Base-by-base conservation (phyloP, 2,797 vertebrate genomes). In the Anolis apletophallus region DNA sequence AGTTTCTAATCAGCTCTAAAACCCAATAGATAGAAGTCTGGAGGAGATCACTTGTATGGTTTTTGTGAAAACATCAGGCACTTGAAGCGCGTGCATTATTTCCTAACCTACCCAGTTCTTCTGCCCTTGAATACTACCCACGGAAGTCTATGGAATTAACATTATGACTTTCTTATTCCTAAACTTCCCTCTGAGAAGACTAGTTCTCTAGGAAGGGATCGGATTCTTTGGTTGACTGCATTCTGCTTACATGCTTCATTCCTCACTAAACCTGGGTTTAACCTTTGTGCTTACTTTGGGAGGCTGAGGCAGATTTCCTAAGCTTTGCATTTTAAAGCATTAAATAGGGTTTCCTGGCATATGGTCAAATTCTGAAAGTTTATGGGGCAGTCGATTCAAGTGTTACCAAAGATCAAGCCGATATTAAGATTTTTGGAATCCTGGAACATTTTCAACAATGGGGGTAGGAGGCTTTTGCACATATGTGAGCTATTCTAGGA, bases 291-390 rank as follows among this genome's bases (percentile, higher is more conserved):
- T 77, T 88, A 85, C 23, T 50, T 74, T 29, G 5, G n/a, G 5
- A 83, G 75, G 67, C 9, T 83, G 23, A 9, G 10, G 6, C 14
- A 52, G 57, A 64, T 57, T 90, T 34, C 69, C 73, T 68, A 21
- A 16, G 0, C n/a, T 54, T 80, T 83, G 55, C 46, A 52, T 88
- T 91, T 89, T 52, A 90, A 93, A 85, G 16, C 32, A 83, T 75
- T 79, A 81, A 89, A 71, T 40, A 90, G 81, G 36, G 5, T 88
- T 88, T 68, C 86, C 0, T 23, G 73, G 40, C 79, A 69, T 81
- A 79, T 83, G 86, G 91, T 88, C 19, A 89, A 92, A 87, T 55
- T 85, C 76, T 11, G 91, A 90, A 85, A 90, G 54, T 86, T 85
- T 82, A 29, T 89, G 77, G 34, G 80, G 90, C 78, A 78, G 50